These are phyloP conservation scores for Scaptomyza caliginosa DNA, from an alignment of 2,888 invertebrate species.

Conservation along the genomic window DNA sequence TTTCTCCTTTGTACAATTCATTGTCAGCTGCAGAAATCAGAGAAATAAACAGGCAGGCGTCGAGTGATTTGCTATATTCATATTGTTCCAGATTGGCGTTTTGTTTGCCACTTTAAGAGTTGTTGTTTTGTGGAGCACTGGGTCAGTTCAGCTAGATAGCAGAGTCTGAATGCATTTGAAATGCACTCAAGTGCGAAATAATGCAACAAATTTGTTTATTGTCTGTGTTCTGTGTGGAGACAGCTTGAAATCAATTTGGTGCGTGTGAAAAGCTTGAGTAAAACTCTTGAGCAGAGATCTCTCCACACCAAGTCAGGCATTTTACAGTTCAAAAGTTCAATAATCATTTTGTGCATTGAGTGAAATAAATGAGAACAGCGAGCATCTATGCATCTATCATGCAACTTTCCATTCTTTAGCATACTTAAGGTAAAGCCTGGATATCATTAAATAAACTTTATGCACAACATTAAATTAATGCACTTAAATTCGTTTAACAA, in stretches of 20 bases:
- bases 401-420: too few species aligned
- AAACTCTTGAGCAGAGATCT: constrained; percentile 11
- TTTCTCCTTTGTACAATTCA: constrained; percentile 42
- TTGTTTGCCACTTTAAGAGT: constrained; percentile 56
- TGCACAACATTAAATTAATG: too few species aligned
- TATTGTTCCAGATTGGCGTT: constrained; percentile 59
- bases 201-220: constrained; percentile 68
- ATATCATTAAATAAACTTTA: too few species aligned
- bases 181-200: constrained; percentile 65
- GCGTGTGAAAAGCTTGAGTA: constrained; percentile 43
- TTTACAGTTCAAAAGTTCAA: constrained; percentile 69
- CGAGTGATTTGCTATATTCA: constrained; percentile 61
- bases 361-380: constrained; percentile 15
- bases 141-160: constrained; percentile 47
- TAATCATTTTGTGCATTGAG: constrained; percentile 6
- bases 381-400: not conserved
- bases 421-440: not conserved
- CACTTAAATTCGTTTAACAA: too few species aligned
- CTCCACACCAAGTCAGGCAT: constrained; percentile 24
- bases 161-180: constrained; percentile 6
- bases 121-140: constrained; percentile 62
- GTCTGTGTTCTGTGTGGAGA: constrained; percentile 7
- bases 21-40: constrained; percentile 68
- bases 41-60: constrained; percentile 24
- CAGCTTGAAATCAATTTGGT: constrained; percentile 72